Conservation (phyloP, 2,888 invertebrate species). For the Dorcus hopei region DNA sequence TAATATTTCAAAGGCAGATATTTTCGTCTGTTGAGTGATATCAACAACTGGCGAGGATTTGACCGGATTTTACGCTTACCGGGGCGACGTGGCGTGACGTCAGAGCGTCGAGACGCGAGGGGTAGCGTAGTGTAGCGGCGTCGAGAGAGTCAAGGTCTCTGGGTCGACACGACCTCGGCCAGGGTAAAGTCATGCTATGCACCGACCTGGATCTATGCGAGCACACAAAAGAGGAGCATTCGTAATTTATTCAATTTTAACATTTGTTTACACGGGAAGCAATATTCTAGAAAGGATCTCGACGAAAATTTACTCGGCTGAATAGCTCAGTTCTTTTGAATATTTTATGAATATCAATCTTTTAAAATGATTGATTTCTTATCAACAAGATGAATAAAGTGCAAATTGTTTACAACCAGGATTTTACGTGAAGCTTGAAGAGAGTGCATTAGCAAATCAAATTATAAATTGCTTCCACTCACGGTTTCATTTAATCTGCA, state of each 20-base stretch:
- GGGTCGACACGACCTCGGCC: background rate
- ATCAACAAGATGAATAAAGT: no score
- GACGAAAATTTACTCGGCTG: no score
- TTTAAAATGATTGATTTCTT: no score
- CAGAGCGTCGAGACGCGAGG: conserved; percentile 4
- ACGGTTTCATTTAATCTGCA: no score
- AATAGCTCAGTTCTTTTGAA: no score
- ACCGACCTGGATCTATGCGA: background rate
- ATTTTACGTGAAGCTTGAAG: no score
- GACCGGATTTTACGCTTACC: background rate
- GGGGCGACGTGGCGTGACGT: conserved; percentile 14
- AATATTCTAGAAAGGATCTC: background rate
- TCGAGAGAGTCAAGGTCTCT: conserved; percentile 1
- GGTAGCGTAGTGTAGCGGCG: background rate
- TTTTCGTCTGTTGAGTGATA: background rate
- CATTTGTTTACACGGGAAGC: background rate
- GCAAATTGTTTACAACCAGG: no score
- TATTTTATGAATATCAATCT: no score
- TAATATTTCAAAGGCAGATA: background rate
- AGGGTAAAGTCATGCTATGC: conserved; percentile 1
- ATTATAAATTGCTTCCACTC: no score
- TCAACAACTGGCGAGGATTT: background rate
- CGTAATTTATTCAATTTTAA: conserved; percentile 1
- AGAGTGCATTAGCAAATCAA: no score
- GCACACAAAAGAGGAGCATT: no score